These are phyloP conservation scores for Noctua comes DNA, from an alignment of 2,888 invertebrate species.

Conservation along the genomic window DNA sequence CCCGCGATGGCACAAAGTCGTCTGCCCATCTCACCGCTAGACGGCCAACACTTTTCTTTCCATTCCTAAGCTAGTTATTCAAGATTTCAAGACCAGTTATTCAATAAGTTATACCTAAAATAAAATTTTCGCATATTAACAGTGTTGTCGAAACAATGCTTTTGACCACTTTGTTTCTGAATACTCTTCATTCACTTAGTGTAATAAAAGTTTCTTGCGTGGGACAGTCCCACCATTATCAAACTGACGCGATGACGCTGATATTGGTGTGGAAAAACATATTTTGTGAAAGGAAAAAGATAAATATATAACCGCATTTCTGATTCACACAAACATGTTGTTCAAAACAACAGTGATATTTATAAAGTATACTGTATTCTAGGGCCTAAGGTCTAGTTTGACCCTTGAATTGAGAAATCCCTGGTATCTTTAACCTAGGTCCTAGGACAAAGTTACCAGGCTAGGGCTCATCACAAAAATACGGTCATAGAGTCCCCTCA, in stretches of 20 bases:
- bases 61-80: background rate
- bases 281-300: background rate
- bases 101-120: background rate
- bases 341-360: slow-evolving; percentile 37
- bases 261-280: slow-evolving; percentile 6
- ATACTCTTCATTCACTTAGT: background rate
- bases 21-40: background rate
- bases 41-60: background rate
- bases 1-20: background rate
- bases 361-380: slow-evolving; percentile 25
- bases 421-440: background rate
- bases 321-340: slow-evolving; percentile 23
- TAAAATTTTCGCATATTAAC: background rate
- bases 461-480: background rate
- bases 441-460: background rate
- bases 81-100: background rate
- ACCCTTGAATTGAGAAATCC: background rate
- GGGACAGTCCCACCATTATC: slow-evolving; percentile 4
- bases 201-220: background rate
- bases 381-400: background rate
- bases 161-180: background rate
- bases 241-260: background rate
- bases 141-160: slow-evolving; percentile 7
- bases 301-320: slow-evolving; percentile 27
- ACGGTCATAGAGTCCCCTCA: background rate